Percentiles rank a stretch among this genome's conserved stretches.
These are phyloP conservation scores for Lates calcarifer DNA, from an alignment of 2,113 vertebrate genomes.

Conservation along the genomic window DNA sequence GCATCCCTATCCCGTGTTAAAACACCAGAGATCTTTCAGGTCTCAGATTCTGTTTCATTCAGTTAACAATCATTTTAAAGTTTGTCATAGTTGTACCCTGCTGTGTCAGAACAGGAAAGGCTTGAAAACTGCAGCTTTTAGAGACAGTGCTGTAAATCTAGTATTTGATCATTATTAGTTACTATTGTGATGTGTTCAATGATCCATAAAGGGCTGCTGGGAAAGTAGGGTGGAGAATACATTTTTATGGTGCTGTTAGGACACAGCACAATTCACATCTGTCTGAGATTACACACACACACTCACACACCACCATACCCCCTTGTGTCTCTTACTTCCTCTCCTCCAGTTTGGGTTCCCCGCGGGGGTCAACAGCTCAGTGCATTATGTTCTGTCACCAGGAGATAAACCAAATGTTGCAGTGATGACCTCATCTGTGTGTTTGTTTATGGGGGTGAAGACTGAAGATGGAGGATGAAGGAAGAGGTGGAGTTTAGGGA, in stretches of 20 bases:
- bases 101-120: no score
- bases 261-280: slow-evolving; percentile 37
- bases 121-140: background rate
- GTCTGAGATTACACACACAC: slow-evolving; percentile 38
- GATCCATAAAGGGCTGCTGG: background rate
- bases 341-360: slow-evolving; percentile 37
- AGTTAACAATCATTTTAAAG: background rate
- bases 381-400: slow-evolving; percentile 67
- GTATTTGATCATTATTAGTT: background rate
- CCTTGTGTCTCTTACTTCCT: slow-evolving; percentile 63
- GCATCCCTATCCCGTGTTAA: no score
- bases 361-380: slow-evolving; percentile 47
- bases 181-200: background rate
- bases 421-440: slow-evolving; percentile 70
- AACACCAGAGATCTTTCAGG: no score
- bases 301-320: slow-evolving; percentile 14
- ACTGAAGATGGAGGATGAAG: slow-evolving; percentile 24
- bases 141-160: background rate
- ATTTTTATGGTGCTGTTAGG: slow-evolving; percentile 20
- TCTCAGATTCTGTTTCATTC: no score
- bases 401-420: slow-evolving; percentile 75
- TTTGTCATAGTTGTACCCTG: no score
- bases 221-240: background rate
- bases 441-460: slow-evolving; percentile 63
- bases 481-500: slow-evolving; percentile 22